Conservation (phyloP, 92 coral and sea anemone genomes). For the Blastomussa wellsi region DNA sequence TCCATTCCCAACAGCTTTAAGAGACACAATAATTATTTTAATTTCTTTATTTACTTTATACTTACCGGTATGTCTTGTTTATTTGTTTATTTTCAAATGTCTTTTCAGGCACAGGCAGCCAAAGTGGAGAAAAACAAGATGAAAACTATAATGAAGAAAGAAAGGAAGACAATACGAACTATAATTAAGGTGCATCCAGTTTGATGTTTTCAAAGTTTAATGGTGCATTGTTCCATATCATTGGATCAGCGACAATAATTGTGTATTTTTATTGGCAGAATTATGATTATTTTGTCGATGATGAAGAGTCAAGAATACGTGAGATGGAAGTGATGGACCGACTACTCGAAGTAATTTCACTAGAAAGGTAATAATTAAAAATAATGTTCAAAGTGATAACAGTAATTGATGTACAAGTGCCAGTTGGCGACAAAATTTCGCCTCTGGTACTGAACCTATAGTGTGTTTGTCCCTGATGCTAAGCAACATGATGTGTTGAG, state of each 20-base stretch:
- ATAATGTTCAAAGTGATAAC: too few relatives aligned
- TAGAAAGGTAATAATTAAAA: conserved; percentile 71
- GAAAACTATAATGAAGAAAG: conserved; percentile 86
- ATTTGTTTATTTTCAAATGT: not conserved
- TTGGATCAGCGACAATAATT: not conserved
- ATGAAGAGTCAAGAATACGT: conserved; percentile 77
- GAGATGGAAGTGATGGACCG: conserved; percentile 91
- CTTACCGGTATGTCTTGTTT: too few relatives aligned
- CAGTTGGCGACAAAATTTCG: too few relatives aligned
- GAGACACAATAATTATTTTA: too few relatives aligned
- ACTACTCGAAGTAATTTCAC: conserved; percentile 73
- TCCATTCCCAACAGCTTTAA: not conserved
- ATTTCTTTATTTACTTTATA: not conserved
- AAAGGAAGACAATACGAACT: conserved; percentile 83
- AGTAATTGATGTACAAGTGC: too few relatives aligned
- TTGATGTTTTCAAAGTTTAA: not conserved
- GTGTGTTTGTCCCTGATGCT: too few relatives aligned
- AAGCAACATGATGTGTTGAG: too few relatives aligned
- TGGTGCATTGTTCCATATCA: not conserved
- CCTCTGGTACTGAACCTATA: too few relatives aligned
- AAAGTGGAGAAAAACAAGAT: conserved; percentile 87
- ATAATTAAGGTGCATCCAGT: conserved; percentile 67
- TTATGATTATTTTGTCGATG: conserved; percentile 79
- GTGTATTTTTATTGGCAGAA: conserved; percentile 51
- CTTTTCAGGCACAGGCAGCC: conserved; percentile 80